Base-by-base conservation (phyloP, 2,797 vertebrate genomes). In the Cossypha niveicapilla region DNA sequence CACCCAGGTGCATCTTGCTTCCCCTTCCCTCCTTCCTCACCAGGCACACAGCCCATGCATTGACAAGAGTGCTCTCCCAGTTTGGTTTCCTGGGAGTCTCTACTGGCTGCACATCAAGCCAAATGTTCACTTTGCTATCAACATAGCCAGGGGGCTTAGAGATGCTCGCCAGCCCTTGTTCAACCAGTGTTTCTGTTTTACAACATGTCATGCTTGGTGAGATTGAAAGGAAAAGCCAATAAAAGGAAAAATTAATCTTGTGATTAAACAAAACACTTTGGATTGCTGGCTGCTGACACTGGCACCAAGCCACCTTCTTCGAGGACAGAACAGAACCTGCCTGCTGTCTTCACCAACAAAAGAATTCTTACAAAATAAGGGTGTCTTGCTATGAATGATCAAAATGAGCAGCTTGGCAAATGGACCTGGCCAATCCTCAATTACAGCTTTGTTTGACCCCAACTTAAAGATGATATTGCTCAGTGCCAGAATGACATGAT, bases 161-260 rank as follows among this genome's bases (percentile, higher is more conserved):
- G 25, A 83, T 58, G 88, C 84, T 92, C 72, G 77, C 94, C 95
- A 96, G 63, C 74, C 79, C 91, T 93, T 94, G 86, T 89, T 94
- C 87, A 96, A 94, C 79, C 71, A 67, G 76, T 58, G 79, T 60
- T 93, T 79, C 88, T 91, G 93, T 94, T 96, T 94, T 78, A 90
- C 76, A 96, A 93, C 93, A 92, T 91, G 92, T 93, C 95, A 95
- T 65, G 88, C 93, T 95, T 87, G 77, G 90, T 82, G 70, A 80
- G 80, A 88, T 0, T 86, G 76, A 95, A 93, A 94, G 72, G 66
- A 90, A 93, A 95, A 96, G 86, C 82, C 93, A 96, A 82, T 81
- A 94, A 94, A 94, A 92, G 79, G 85, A 91, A 96, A 94, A 97
- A 95, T 87, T 94, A 95, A 96, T 95, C 92, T 83, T 86, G 88